Evolutionary conservation across 1,140 invertebrate genomes (phyloP), one percentile per base, ranked within the genome.

Genomic region (Polypedilum vanderplanki): DNA sequence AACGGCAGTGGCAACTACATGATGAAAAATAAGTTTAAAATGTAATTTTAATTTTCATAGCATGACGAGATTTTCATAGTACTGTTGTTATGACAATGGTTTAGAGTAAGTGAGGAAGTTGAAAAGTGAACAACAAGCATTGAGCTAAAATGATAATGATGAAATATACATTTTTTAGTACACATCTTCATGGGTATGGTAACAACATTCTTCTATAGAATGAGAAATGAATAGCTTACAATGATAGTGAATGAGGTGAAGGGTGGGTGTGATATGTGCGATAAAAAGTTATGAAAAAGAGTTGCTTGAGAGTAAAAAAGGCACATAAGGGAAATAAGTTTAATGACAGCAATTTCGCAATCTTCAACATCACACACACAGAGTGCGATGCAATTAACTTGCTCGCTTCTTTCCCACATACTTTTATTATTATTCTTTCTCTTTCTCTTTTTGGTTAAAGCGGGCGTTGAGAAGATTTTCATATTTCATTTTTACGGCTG

Each of bases 401-500:
- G 46, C 46, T 57, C n/a, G 46, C 46, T 57, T 57, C n/a, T 15
- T n/a, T 57, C 10, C 46, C 46, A n/a, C 41, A 12, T n/a, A 57
- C 12, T 12, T 57, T n/a, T 57, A 15, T 57, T n/a, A n/a, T 57
- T n/a, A 57, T 57, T n/a, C 46, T 57, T 57, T 57, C 46, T 57
- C n/a, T 12, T 15, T 57, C n/a, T 57, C 4, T n/a, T 57, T 57
- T 57, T 15, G 46, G 46, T 57, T 57, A n/a, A n/a, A 12, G 24
- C 24, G 24, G 24, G 24, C 24, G 24, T 33, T 33, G 24, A n/a
- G 46, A 57, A 57, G 46, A 57, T 57, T 57, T 57, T 57, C 46
- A 57, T 57, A 57, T 57, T 57, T 57, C 46, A 57, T 57, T 57
- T 57, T 57, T 57, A 57, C 46, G 46, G 46, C 46, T 57, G 46